Evolutionary conservation across 1,140 invertebrate genomes (phyloP).

Genomic region (Drosophila pseudoobscura): DNA sequence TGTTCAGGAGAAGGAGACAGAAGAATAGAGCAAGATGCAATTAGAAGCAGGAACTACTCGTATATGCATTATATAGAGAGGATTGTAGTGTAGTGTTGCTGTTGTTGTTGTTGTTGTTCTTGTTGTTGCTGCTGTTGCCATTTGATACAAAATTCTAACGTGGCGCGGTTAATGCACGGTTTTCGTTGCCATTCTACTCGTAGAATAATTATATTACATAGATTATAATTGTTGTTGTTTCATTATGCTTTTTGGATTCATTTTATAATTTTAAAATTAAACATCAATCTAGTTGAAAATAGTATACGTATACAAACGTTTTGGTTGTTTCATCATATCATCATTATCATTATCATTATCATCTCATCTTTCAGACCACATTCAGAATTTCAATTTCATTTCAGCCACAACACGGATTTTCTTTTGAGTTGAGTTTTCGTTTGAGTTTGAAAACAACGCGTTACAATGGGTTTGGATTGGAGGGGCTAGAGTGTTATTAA

Average conservation of each 20-base stretch:
- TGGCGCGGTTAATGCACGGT: constrained; percentile 57
- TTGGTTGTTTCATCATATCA: constrained; percentile 47
- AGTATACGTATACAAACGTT: constrained; percentile 80
- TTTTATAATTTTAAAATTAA: constrained; percentile 60
- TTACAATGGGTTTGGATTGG: constrained; percentile 36
- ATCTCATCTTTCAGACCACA: constrained; percentile 61
- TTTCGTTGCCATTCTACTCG: constrained; percentile 69
- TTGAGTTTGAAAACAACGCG: constrained; percentile 22
- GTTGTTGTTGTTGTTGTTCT: too few relatives aligned
- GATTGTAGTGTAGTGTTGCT: too few relatives aligned
- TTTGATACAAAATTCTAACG: constrained; percentile 46
- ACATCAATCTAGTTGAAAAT: constrained; percentile 78
- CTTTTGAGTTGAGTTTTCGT: constrained; percentile 14
- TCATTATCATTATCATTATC: constrained; percentile 17
- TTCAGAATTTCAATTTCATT: constrained; percentile 52
- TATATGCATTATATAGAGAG: constrained; percentile 57
- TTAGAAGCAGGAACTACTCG: constrained; percentile 57
- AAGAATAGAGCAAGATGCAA: constrained; percentile 52
- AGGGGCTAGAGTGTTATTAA: constrained; percentile 46
- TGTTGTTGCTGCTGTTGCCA: constrained; percentile 3
- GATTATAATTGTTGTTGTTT: constrained; percentile 14
- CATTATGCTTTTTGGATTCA: constrained; percentile 29
- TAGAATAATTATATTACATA: constrained; percentile 54
- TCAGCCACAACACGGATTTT: constrained; percentile 17
- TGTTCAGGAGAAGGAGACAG: constrained; percentile 55